Evolutionary conservation across 2,113 vertebrate genomes (phyloP), one percentile per base, ranked within the genome.

Genomic region (Passer montanus): DNA sequence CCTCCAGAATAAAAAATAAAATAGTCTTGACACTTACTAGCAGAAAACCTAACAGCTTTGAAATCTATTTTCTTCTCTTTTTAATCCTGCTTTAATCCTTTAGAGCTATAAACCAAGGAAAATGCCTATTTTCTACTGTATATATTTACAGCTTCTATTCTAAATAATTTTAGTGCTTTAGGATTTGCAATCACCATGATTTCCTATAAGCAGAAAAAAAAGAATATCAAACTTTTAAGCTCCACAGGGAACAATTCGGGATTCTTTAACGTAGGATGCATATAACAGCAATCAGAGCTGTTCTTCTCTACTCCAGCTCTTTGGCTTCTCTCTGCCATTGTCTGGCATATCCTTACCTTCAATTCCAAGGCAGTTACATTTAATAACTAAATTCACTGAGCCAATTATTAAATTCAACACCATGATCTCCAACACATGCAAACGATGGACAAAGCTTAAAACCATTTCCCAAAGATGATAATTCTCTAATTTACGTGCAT

Each of bases 11-110:
- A 63, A 39, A 28, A 46, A 37, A 53, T 0, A 60, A 63, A 69
- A n/a, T 13, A 39, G 7, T 67, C 0, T 0, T 87, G 73, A 81
- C 86, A 77, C 35, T 64, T 83, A 53, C 49, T 86, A 73, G 72
- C 73, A 95, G 73, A 92, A 96, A 93, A 94, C 31, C 59, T 91
- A 93, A 91, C 64, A 89, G 59, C 83, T 96, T 90, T 96, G 55
- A 90, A 96, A 97, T 96, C 93, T 96, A 95, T 95, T 97, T 97
- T 93, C 89, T 87, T 94, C 80, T 90, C 63, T 73, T 88, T 93
- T 95, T 97, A 96, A 97, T 97, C 96, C 89, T 63, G 39, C 90
- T 86, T 86, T 97, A 97, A 97, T 96, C 94, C 94, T 96, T 97
- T 70, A 16, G 46, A 94, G 74, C n/a, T 89, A 69, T 73, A 97